These are phyloP conservation scores for Steinernema carpocapsae DNA, from an alignment of 2,888 invertebrate genomes.

Conservation along the genomic window DNA sequence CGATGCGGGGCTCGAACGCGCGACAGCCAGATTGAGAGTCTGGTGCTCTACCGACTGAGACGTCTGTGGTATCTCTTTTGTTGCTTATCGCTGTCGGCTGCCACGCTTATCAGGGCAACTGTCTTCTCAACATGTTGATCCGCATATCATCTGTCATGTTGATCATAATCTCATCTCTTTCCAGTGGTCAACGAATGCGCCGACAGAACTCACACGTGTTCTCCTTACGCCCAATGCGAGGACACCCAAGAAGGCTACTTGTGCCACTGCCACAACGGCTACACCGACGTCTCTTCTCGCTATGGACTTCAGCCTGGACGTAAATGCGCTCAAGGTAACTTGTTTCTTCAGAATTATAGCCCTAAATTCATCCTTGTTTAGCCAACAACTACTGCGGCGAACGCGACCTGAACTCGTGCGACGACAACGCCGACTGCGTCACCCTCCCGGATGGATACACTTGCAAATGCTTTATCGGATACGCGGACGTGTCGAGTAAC, in stretches of 20 bases:
- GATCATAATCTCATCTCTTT: not conserved
- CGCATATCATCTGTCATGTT: not conserved
- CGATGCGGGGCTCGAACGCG: slow-evolving; percentile 68
- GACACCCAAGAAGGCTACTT: slow-evolving; percentile 53
- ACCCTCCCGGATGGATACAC: slow-evolving; percentile 54
- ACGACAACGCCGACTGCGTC: slow-evolving; percentile 60
- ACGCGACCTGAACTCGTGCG: slow-evolving; percentile 55
- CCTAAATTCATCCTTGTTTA: not conserved
- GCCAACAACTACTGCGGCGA: slow-evolving; percentile 57
- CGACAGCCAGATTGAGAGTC: slow-evolving; percentile 68
- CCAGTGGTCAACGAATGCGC: slow-evolving; percentile 62
- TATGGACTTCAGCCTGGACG: slow-evolving; percentile 57
- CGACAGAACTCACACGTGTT: slow-evolving; percentile 59
- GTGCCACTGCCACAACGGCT: slow-evolving; percentile 55
- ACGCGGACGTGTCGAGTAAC: slow-evolving; percentile 65
- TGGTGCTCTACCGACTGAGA: slow-evolving; percentile 68
- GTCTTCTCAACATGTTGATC: too few species aligned
- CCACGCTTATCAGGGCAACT: too few species aligned
- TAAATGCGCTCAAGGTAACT: slow-evolving; percentile 55
- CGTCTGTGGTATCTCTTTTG: too few species aligned
- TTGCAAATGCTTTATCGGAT: slow-evolving; percentile 63
- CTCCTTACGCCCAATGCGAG: slow-evolving; percentile 55
- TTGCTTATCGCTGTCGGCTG: too few species aligned
- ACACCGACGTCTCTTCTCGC: slow-evolving; percentile 59
- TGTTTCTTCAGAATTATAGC: too few species aligned